Evolutionary conservation across 1,140 invertebrate species (phyloP).

Genomic region (Halictus rubicundus): DNA sequence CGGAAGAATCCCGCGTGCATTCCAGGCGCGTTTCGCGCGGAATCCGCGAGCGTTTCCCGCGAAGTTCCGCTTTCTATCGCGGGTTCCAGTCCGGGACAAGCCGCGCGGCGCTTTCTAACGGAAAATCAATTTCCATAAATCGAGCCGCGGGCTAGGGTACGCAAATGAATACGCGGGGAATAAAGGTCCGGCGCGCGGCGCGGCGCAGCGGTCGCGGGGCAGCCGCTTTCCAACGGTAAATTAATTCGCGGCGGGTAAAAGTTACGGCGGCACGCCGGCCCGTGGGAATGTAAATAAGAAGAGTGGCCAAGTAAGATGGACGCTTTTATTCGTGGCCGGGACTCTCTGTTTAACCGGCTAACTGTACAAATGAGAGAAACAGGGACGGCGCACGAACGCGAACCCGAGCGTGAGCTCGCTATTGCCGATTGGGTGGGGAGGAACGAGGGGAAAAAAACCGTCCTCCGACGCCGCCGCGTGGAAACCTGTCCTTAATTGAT

Average conservation of each 20-base stretch:
- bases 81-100: background rate
- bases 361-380: slow-evolving; percentile 63
- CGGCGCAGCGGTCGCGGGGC: background rate
- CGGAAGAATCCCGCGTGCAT: too few species aligned
- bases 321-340: slow-evolving; percentile 44
- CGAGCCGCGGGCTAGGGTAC: background rate
- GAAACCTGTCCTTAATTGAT: slow-evolving; percentile 79
- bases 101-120: background rate
- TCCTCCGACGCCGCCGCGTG: slow-evolving; percentile 48
- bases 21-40: too few species aligned
- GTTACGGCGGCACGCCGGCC: background rate
- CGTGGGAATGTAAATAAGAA: slow-evolving; percentile 53
- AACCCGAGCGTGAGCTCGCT: background rate
- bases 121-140: slow-evolving; percentile 34
- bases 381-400: slow-evolving; percentile 28
- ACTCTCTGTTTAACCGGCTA: slow-evolving; percentile 51
- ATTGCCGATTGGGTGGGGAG: background rate
- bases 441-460: slow-evolving; percentile 50
- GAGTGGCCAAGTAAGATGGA: slow-evolving; percentile 11
- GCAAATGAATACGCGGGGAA: slow-evolving; percentile 20
- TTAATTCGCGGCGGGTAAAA: slow-evolving; percentile 26
- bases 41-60: too few species aligned
- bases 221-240: slow-evolving; percentile 26
- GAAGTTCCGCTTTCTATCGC: slow-evolving; percentile 10
- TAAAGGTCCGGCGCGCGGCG: background rate